phyloP scores from a whole-genome alignment of 2,888 invertebrate genomes.

The Galeruca laticollis region DNA sequence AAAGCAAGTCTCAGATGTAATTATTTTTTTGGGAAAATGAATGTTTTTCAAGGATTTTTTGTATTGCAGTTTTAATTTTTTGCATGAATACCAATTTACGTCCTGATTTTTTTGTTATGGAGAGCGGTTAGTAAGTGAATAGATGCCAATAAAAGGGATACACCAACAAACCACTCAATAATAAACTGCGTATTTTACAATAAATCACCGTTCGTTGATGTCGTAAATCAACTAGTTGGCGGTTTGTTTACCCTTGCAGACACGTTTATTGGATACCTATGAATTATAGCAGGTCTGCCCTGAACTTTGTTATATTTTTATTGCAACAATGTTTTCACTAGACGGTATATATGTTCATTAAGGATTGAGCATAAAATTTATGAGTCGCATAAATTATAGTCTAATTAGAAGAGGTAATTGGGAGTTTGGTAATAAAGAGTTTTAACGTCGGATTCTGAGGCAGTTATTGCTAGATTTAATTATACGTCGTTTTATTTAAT shows the following conservation, averaged over 20 bases:
- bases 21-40: too few relatives aligned
- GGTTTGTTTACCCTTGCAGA: conserved; percentile 60
- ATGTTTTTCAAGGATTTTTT: too few relatives aligned
- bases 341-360: conserved; percentile 47
- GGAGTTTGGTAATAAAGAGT: conserved; percentile 23
- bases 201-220: conserved; percentile 47
- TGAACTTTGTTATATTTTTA: conserved; percentile 58
- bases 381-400: conserved; percentile 46
- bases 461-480: not conserved
- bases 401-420: conserved; percentile 53
- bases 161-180: not conserved
- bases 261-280: conserved; percentile 58
- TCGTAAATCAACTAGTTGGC: conserved; percentile 57
- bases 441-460: not conserved
- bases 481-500: not conserved
- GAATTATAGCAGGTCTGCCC: conserved; percentile 56
- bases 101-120: too few relatives aligned
- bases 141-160: too few relatives aligned
- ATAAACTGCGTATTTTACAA: conserved; percentile 8
- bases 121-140: too few relatives aligned
- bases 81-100: too few relatives aligned
- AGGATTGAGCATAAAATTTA: conserved; percentile 48
- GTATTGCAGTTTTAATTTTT: too few relatives aligned
- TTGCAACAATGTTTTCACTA: conserved; percentile 54
- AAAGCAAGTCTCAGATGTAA: too few relatives aligned